Conservation (phyloP, 2,797 vertebrate species). For the Pangasius mekongensis region DNA sequence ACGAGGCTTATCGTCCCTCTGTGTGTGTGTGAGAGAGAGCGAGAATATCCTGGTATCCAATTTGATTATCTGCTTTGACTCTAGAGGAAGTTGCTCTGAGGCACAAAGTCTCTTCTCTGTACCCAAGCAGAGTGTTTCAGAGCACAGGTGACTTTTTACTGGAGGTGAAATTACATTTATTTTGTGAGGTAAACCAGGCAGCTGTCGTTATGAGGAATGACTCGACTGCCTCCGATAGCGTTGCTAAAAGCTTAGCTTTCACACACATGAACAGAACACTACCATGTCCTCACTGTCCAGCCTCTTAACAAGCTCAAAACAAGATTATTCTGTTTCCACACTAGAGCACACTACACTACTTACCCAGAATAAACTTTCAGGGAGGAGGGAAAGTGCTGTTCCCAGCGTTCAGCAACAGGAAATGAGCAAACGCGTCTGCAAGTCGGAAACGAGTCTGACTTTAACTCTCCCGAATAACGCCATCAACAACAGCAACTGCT, state of each 20-base stretch:
- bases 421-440: slow-evolving; percentile 39
- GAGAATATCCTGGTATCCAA: slow-evolving; percentile 26
- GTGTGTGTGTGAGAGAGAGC: no score
- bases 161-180: not conserved
- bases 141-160: not conserved
- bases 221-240: not conserved
- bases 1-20: not conserved
- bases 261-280: not conserved
- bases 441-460: not conserved
- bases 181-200: not conserved
- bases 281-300: not conserved
- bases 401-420: slow-evolving; percentile 46
- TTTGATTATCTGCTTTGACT: slow-evolving; percentile 24
- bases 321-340: no score
- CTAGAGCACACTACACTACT: not conserved
- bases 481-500: not conserved
- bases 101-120: not conserved
- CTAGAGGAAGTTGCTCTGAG: slow-evolving; percentile 13
- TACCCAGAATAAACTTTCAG: not conserved
- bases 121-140: not conserved
- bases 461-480: slow-evolving; percentile 41
- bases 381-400: not conserved
- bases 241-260: not conserved
- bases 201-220: not conserved
- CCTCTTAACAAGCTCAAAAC: not conserved